Base-by-base conservation (phyloP, 2,797 vertebrate genomes). In the Protonibea diacanthus region DNA sequence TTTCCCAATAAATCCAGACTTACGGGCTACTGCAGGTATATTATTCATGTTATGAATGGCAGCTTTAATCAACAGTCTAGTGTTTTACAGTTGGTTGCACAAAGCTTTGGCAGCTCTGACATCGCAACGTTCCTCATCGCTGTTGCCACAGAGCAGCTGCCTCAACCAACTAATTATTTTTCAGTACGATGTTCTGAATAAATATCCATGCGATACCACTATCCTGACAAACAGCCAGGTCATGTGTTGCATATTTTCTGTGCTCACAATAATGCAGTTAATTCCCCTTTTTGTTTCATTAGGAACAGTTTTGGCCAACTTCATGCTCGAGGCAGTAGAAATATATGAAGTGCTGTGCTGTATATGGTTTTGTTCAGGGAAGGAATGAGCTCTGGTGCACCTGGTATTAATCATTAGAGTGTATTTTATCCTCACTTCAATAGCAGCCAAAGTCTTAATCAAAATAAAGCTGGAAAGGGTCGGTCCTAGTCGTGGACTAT, bases 161-260 rank as follows among this genome's bases (percentile, higher is more conserved):
- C 74, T 78, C 70, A 45, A 78, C 49, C 49, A 64, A 49, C 71
- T 80, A 75, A 84, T 87, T 80, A 83, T 61, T 81, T 82, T 85
- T 75, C 33, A 45, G 53, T 63, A n/a, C 42, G 1, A 77, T 72
- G 67, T 76, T 85, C 53, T 3, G 1, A 74, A 74, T 91, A 76
- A 86, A 77, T 86, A 80, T 83, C 82, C 33, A 81, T 73, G 45
- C 53, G 48, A 60, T 58, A 23, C 13, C 4, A 40, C n/a, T 29
- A 20, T 42, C 74, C 53, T 80, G 66, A 81, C 42, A 81, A 76
- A 61, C 14, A 64, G 53, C n/a, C 63, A 45, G 71, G 66, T 78
- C 47, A 68, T 62, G 21, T 69, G 62, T 48, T 77, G 56, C 38
- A 71, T 84, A 74, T 76, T 76, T 66, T 71, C 69, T 66, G 15